Evolutionary conservation across 1,140 invertebrate species (phyloP), one percentile per base, ranked within the genome.

Genomic region (Meloidogyne hapla): DNA sequence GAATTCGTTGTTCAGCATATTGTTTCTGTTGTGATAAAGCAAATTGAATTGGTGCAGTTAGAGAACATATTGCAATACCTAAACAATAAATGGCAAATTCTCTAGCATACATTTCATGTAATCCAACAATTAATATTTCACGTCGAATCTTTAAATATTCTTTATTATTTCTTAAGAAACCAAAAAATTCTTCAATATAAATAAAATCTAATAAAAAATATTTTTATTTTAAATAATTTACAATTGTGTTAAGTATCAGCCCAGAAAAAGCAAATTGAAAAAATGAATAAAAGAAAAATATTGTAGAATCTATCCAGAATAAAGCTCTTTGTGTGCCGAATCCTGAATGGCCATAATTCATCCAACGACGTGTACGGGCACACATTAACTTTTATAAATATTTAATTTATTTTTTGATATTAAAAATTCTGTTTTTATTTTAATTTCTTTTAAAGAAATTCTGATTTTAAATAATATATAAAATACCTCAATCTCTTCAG

Each of bases 1-100:
- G 13, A 77, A 77, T 74, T 42, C 75, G 75, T 33, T 77, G 75
- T 18, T 18, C n/a, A 38, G 74, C 65, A 63, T 77, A 77, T 40
- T 65, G 61, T 42, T 75, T 76, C 23, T 77, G 75, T 13, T 77
- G 75, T 5, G 25, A 21, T 15, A 77, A 23, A 23, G 75, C 13
- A 28, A 77, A 77, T 33, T 77, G 75, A 10, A 62, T 21, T 26
- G 73, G 56, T 9, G 75, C 75, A 13, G 74, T 45, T 33, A 77
- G 56, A 15, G 75, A 77, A n/a, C 77, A 15, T 18, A 77, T 77
- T 15, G 75, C 75, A 26, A 67, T 74, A 48, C 40, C 75, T n/a
- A 77, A 26, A 65, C 56, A 78, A 28, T 77, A 67, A 48, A 40
- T 28, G 12, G 75, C 75, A 48, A 77, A 77, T 45, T 77, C 74